Conservation (phyloP, 2,888 invertebrate species). For the Macroteleia sp. region DNA sequence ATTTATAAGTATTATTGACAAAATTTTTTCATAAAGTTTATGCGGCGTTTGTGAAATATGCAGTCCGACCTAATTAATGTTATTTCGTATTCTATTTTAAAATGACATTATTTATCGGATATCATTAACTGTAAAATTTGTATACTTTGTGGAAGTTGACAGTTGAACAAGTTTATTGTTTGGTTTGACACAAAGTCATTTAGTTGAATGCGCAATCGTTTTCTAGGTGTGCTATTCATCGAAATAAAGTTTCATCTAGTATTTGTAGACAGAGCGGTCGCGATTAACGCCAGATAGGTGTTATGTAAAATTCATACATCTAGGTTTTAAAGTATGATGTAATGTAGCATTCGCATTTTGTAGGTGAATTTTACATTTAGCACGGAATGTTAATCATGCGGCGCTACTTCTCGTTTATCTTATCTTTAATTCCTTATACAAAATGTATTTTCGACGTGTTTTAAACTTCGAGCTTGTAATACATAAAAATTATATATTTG, state of each 20-base stretch:
- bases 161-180: constrained; percentile 27
- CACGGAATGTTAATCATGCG: constrained; percentile 38
- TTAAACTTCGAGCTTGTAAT: too few species aligned
- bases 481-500: too few species aligned
- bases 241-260: constrained; percentile 13
- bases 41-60: too few species aligned
- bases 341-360: constrained; percentile 44
- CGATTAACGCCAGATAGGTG: constrained; percentile 30
- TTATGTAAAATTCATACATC: constrained; percentile 55
- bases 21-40: too few species aligned
- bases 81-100: too few species aligned
- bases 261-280: constrained; percentile 12
- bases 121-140: not conserved
- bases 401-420: too few species aligned
- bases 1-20: too few species aligned
- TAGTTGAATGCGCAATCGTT: constrained; percentile 18
- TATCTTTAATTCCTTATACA: too few species aligned
- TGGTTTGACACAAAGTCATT: constrained; percentile 10
- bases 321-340: constrained; percentile 41
- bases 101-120: too few species aligned
- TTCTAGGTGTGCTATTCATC: constrained; percentile 7
- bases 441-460: too few species aligned
- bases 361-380: constrained; percentile 48
- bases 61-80: too few species aligned
- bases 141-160: constrained; percentile 7